Evolutionary conservation across 2,888 invertebrate genomes (phyloP).

Genomic region (Melinaea marsaeus): DNA sequence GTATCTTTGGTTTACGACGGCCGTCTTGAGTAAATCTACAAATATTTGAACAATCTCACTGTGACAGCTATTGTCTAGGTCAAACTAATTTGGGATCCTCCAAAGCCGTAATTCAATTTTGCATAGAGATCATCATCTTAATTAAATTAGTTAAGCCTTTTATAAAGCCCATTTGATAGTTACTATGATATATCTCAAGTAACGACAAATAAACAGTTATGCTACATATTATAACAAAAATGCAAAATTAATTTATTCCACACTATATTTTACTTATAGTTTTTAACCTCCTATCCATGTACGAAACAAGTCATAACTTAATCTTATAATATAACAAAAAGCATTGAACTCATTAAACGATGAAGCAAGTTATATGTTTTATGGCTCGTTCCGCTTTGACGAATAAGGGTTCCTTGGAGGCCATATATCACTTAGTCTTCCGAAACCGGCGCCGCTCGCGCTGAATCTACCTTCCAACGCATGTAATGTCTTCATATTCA

Average conservation of each 20-base stretch:
- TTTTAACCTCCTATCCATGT: too few species aligned
- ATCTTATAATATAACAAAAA: constrained; percentile 17
- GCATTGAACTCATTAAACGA: constrained; percentile 30
- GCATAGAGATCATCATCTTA: constrained; percentile 57
- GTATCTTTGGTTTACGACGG: constrained; percentile 72
- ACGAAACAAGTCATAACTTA: too few species aligned
- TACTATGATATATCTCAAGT: constrained; percentile 5
- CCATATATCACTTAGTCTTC: constrained; percentile 50
- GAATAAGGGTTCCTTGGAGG: constrained; percentile 40
- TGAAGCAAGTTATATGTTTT: constrained; percentile 31
- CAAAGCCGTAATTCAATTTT: constrained; percentile 65
- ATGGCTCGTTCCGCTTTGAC: constrained; percentile 39
- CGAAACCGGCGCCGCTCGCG: constrained; percentile 37
- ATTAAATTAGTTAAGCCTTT: constrained; percentile 51
- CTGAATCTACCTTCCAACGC: constrained; percentile 30
- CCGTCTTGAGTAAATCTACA: constrained; percentile 59
- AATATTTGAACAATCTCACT: constrained; percentile 68
- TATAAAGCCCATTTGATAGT: constrained; percentile 49
- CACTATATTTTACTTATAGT: too few species aligned
- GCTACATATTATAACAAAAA: neutral
- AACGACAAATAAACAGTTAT: neutral
- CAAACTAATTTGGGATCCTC: constrained; percentile 67
- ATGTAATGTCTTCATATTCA: constrained; percentile 44
- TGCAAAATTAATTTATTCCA: neutral
- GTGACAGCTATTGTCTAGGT: constrained; percentile 67